Evolutionary conservation across 2,113 vertebrate genomes (phyloP), one percentile per base, ranked within the genome.

Genomic region (Andinoacara biseriatus): DNA sequence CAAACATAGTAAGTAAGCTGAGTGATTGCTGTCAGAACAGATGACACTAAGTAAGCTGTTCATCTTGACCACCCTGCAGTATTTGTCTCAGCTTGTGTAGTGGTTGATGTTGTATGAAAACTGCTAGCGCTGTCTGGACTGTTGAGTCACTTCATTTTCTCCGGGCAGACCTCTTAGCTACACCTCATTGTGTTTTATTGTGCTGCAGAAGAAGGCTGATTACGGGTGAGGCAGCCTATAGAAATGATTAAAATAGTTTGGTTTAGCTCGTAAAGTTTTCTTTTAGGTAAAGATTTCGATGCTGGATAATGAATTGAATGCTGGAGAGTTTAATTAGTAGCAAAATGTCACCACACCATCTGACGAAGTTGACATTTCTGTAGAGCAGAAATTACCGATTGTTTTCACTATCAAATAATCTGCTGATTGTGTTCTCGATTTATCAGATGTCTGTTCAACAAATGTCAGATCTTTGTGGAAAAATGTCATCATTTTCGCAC

Each of bases 1-100:
- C 2, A 60, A 57, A 74, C 74, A 65, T 86, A 84, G 91, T 91
- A 87, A 90, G 88, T 94, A 82, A 86, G 65, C 74, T 35, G 61
- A 58, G 88, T 54, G 67, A 83, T 49, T 5, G 11, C 15, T 5
- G 72, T 78, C 62, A 3, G 81, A 18, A 26, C 22, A 40, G 82
- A 72, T 75, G 87, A 74, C 86, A 22, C 40, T 49, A 17, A 75
- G 60, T 40, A 61, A 84, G 77, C 29, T 1, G 2, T 74, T 76
- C 74, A 78, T 76, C 58, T 54, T 52, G 22, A 85, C 81, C 78
- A n/a, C 59, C 38, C 56, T 81, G 88, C 76, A 26, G 83, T 67
- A 29, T 78, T 80, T 62, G 88, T 56, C 76, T 91, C 58, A 38
- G 91, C 86, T 74, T 58, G 81, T 62, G 5, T 74, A 24, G 72